Base-by-base conservation (phyloP, 2,888 invertebrate species). In the Erebia aethiops region DNA sequence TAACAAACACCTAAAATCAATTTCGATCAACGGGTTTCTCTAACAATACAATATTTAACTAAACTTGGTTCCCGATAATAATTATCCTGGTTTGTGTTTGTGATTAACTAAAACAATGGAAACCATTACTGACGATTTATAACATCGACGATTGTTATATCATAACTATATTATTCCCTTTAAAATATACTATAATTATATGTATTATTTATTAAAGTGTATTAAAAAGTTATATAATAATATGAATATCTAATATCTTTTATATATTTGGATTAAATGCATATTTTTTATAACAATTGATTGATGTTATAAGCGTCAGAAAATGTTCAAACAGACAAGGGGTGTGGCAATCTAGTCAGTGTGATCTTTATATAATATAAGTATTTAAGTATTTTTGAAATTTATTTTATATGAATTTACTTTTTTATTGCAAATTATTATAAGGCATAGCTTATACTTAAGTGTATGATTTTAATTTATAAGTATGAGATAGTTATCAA, bases 321-420 rank as follows among this genome's bases (percentile, higher is more conserved):
- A 70, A 69, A 61, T 58, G 18, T 58, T 54, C 75, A 81, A 87
- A 80, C 91, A 89, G 92, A 90, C 88, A 88, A 91, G 84, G 92
- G 92, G 92, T 92, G 92, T 92, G 92, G 85, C 89, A 90, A 82
- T 92, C 92, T 93, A 93, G 92, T 93, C 92, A 93, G 92, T 90
- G 91, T 93, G 92, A 88, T 90, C 86, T 89, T 86, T 87, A 84
- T 78, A 74, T 77, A 78, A 84, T 78, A 74, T 77, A 78, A 77
- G 77, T 79, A 79, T 79, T 71, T 75, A 77, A 77, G 76, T 79
- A 80, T 79, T 71, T 76, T 35, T 77, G 67, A 67, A 75, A 74
- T 71, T 49, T 77, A 77, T 76, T 73, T 72, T 74, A 72, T 73
- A 71, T 76, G 62, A 72, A 72, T 70, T 73, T 75, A 72, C 61